phyloP scores from a whole-genome alignment of 2,797 vertebrate genomes.

The Eremophila alpestris region DNA sequence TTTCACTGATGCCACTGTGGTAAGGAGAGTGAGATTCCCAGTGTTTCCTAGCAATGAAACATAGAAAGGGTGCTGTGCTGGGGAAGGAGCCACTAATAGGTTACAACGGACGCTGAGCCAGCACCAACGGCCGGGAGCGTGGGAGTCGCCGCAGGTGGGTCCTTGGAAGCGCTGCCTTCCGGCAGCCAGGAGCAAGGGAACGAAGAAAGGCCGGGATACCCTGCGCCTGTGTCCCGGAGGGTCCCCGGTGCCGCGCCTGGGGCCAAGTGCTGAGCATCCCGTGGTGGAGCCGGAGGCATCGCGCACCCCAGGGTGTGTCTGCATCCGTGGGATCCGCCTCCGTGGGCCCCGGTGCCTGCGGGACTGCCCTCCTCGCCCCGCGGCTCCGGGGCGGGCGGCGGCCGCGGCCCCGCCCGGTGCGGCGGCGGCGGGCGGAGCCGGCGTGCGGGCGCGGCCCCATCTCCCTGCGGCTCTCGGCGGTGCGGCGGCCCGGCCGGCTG shows the following conservation, averaged over 20 bases:
- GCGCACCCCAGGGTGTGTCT: fast-evolving
- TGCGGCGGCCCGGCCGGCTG: conserved; percentile 29
- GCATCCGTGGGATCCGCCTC: not conserved
- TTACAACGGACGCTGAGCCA: not conserved
- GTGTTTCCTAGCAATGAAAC: not conserved
- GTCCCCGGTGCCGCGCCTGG: not conserved
- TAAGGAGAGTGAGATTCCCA: not conserved
- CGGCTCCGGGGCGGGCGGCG: not conserved
- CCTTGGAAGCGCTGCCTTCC: not conserved
- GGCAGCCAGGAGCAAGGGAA: not conserved
- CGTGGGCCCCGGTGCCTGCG: not conserved
- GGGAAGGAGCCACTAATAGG: not conserved
- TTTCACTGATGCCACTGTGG: not conserved
- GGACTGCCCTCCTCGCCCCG: not conserved
- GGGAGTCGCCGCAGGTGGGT: not conserved
- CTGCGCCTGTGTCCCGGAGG: not conserved
- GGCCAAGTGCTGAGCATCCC: not conserved
- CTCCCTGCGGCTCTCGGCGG: conserved; percentile 39
- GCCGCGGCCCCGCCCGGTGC: conserved; percentile 50
- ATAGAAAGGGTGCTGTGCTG: not conserved
- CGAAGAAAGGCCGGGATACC: not conserved
- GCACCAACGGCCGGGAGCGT: not conserved
- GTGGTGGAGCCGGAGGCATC: not conserved
- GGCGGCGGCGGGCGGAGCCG: conserved; percentile 21
- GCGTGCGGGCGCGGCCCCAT: conserved; percentile 36